phyloP scores from a whole-genome alignment of 2,797 vertebrate genomes.

The Emys orbicularis region DNA sequence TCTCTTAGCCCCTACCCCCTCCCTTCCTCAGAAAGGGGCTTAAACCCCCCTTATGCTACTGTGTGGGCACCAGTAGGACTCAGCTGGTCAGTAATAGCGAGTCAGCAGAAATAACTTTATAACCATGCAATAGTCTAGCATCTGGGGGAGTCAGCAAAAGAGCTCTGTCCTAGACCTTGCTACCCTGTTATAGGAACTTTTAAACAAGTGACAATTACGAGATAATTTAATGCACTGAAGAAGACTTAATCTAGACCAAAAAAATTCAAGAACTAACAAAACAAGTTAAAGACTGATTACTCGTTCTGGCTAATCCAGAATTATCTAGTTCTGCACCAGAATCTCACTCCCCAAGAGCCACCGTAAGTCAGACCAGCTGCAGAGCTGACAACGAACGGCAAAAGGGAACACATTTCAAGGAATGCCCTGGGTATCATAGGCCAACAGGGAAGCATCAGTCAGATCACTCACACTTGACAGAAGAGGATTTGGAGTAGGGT shows the following conservation, averaged over 20 bases:
- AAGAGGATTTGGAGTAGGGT: background rate
- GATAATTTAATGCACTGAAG: rapidly evolving
- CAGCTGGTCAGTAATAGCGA: background rate
- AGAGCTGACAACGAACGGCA: rapidly evolving
- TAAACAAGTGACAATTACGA: rapidly evolving
- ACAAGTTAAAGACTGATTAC: background rate
- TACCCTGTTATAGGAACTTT: rapidly evolving
- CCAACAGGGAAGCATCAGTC: background rate
- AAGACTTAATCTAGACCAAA: rapidly evolving
- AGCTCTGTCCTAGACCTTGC: no score
- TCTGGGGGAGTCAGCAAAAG: rapidly evolving
- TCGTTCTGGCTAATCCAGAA: background rate
- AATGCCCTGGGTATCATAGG: rapidly evolving
- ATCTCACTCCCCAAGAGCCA: background rate
- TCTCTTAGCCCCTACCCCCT: background rate
- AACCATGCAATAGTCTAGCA: background rate
- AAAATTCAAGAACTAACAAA: background rate
- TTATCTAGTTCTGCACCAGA: rapidly evolving
- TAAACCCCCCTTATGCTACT: background rate
- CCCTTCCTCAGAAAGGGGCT: background rate
- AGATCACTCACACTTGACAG: rapidly evolving
- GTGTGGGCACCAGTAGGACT: background rate
- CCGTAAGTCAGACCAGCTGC: rapidly evolving
- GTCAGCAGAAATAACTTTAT: rapidly evolving
- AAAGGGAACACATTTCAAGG: rapidly evolving